Evolutionary conservation across 2,888 invertebrate genomes (phyloP).

Genomic region (Acrocyrtus sp.): DNA sequence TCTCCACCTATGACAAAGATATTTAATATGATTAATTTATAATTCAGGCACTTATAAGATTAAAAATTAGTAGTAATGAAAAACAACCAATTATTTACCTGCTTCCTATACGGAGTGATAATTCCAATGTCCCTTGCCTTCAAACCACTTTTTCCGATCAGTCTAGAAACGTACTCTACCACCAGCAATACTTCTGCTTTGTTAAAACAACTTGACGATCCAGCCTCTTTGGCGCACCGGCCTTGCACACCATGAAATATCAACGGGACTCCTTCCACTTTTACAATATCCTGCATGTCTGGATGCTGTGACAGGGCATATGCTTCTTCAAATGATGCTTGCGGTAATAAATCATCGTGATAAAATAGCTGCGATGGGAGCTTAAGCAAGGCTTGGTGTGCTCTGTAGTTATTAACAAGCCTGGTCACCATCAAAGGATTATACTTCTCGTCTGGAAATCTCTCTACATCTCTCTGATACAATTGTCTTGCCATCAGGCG

Average conservation of each 20-base stretch:
- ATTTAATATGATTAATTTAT: background rate
- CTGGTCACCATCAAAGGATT: conserved; percentile 86
- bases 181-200: conserved; percentile 80
- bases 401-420: conserved; percentile 75
- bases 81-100: conserved; percentile 78
- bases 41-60: too few species aligned
- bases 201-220: conserved; percentile 92
- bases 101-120: conserved; percentile 91
- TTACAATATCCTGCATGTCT: conserved; percentile 50
- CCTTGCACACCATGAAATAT: conserved; percentile 66
- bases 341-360: conserved; percentile 78
- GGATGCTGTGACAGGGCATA: conserved; percentile 63
- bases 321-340: conserved; percentile 68
- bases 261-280: conserved; percentile 62
- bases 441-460: conserved; percentile 72
- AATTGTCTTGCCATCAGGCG: conserved; percentile 73
- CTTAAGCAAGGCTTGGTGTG: conserved; percentile 79
- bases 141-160: conserved; percentile 76
- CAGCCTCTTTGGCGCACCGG: conserved; percentile 72
- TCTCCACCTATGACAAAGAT: conserved; percentile 70
- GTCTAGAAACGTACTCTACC: conserved; percentile 71
- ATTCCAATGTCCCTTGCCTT: conserved; percentile 81
- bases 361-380: conserved; percentile 88
- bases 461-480: conserved; percentile 70
- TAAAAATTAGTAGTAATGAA: too few species aligned